Evolutionary conservation across 92 coral and sea anemone genomes (phyloP).

Genomic region (Blastomussa wellsi): DNA sequence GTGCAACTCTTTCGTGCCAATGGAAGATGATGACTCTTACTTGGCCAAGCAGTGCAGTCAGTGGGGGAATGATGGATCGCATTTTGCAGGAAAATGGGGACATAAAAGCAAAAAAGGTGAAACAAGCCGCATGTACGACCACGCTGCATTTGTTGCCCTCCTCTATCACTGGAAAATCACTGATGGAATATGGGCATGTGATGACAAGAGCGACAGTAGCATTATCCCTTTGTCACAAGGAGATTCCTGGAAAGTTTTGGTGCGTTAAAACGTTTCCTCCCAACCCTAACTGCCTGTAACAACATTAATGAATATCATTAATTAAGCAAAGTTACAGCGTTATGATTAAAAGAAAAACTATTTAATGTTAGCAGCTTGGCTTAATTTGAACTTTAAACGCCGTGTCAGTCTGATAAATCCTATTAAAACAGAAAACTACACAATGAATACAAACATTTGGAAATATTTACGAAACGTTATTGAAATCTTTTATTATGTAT

Average conservation of each 20-base stretch:
- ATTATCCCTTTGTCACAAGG: not conserved
- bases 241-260: not conserved
- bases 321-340: no score
- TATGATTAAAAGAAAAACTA: no score
- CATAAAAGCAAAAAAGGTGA: not conserved
- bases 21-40: constrained; percentile 25
- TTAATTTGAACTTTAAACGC: no score
- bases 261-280: no score
- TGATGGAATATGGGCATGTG: constrained; percentile 33
- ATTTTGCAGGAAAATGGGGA: constrained; percentile 22
- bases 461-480: no score
- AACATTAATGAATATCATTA: no score
- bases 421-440: no score
- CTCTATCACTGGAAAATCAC: constrained; percentile 37
- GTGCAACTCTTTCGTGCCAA: constrained; percentile 26
- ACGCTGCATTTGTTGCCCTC: constrained; percentile 26
- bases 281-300: no score
- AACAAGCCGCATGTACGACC: constrained; percentile 44
- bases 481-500: no score
- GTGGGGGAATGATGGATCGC: constrained; percentile 29
- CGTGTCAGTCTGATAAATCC: no score
- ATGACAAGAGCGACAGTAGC: constrained; percentile 5
- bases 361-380: no score
- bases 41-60: constrained; percentile 10
- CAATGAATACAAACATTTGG: no score